Percentiles rank a stretch among this genome's conserved stretches.
Evolutionary conservation across 2,113 vertebrate species (phyloP).

Genomic region (Mus spicilegus): DNA sequence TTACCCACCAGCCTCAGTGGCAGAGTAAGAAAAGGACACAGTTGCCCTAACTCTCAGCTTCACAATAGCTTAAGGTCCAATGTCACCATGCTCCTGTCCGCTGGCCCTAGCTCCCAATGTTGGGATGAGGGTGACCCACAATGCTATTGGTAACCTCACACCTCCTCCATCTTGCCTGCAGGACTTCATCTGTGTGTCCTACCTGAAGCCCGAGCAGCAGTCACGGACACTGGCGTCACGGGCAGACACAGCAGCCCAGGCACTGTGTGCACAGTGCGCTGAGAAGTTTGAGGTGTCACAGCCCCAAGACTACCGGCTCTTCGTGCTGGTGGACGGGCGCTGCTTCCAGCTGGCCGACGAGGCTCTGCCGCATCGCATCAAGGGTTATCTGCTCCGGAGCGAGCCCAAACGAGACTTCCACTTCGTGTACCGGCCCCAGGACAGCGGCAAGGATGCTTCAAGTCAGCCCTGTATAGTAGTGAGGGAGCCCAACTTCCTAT

Average conservation of each 20-base stretch:
- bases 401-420: conserved; percentile 91
- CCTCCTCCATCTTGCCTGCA: conserved; percentile 72
- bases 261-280: conserved; percentile 92
- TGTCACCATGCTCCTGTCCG: background rate
- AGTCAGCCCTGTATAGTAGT: conserved; percentile 77
- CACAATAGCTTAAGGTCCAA: background rate
- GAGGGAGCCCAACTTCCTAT: conserved; percentile 86
- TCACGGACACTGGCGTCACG: conserved; percentile 92
- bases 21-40: background rate
- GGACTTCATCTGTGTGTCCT: conserved; percentile 96
- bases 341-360: conserved; percentile 87
- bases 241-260: conserved; percentile 87
- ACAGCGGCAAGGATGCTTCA: conserved; percentile 71
- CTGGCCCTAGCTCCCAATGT: background rate
- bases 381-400: conserved; percentile 89
- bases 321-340: conserved; percentile 89
- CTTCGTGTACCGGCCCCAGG: conserved; percentile 92
- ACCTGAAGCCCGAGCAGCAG: conserved; percentile 89
- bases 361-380: conserved; percentile 92
- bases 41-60: background rate
- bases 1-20: background rate
- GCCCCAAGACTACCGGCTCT: conserved; percentile 88
- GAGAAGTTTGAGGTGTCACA: conserved; percentile 92
- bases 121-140: background rate
- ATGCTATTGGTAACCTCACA: background rate